Evolutionary conservation across 2,888 invertebrate species (phyloP).

Genomic region (Diaperis boleti): DNA sequence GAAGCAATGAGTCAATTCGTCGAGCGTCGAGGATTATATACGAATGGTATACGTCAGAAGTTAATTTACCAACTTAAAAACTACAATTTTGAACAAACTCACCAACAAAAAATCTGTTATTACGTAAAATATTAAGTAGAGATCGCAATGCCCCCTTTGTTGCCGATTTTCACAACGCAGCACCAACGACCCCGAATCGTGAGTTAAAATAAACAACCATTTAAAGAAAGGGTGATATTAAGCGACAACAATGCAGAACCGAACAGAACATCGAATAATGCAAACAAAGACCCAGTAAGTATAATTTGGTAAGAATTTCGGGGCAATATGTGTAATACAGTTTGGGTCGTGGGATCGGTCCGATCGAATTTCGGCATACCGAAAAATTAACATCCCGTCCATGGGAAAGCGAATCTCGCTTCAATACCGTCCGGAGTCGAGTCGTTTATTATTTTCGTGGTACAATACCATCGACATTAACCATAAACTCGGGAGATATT

Average conservation of each 20-base stretch:
- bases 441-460: conserved; percentile 19
- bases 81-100: too few relatives aligned
- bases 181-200: too few relatives aligned
- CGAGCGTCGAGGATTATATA: too few relatives aligned
- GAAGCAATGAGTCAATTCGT: too few relatives aligned
- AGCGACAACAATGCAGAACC: not conserved
- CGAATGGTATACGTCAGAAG: too few relatives aligned
- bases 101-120: too few relatives aligned
- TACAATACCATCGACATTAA: conserved; percentile 16
- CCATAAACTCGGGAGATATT: conserved; percentile 38
- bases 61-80: too few relatives aligned
- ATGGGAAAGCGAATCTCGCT: conserved; percentile 17
- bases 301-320: not conserved
- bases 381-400: not conserved
- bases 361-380: conserved; percentile 3
- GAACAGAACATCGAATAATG: not conserved
- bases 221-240: not conserved
- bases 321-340: not conserved
- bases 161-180: too few relatives aligned
- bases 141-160: too few relatives aligned
- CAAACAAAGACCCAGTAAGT: not conserved
- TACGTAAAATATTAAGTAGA: too few relatives aligned
- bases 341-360: not conserved
- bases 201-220: not conserved
- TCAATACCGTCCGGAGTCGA: not conserved